These are phyloP conservation scores for Leucoraja ocellata DNA, from an alignment of 2,797 vertebrate genomes.

Conservation along the genomic window DNA sequence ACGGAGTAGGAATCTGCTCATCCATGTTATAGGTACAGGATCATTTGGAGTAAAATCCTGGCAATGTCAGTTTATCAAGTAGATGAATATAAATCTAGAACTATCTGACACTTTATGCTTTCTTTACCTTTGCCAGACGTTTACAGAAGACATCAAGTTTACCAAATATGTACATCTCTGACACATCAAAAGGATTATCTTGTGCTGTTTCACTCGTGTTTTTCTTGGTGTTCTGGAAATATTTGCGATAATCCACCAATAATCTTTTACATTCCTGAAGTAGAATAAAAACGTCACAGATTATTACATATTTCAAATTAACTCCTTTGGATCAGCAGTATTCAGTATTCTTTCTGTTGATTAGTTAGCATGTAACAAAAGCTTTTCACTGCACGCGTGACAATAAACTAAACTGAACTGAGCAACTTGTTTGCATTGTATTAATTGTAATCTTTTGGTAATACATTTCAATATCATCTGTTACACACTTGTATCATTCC, in stretches of 20 bases:
- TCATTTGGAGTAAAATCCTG: background rate
- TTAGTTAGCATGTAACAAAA: too few relatives aligned
- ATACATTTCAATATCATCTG: background rate
- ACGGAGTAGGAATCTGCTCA: background rate
- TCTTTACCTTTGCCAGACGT: constrained; percentile 68
- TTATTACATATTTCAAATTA: background rate
- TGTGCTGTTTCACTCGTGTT: constrained; percentile 52
- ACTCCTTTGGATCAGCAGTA: background rate
- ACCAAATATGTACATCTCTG: constrained; percentile 69
- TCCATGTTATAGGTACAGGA: background rate
- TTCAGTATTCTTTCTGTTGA: too few relatives aligned
- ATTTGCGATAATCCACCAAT: constrained; percentile 67
- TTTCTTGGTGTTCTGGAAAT: constrained; percentile 62
- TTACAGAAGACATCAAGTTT: constrained; percentile 70
- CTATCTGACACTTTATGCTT: background rate
- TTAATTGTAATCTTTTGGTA: background rate
- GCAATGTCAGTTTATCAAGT: background rate
- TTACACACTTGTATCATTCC: background rate
- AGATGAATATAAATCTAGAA: background rate
- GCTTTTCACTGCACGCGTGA: too few relatives aligned
- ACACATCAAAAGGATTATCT: constrained; percentile 62
- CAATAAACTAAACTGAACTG: too few relatives aligned
- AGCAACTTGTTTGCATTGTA: too few relatives aligned
- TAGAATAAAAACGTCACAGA: constrained; percentile 8
- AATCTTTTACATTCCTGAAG: constrained; percentile 63